Evolutionary conservation across 1,140 invertebrate genomes (phyloP).

Genomic region (Ips typographus): DNA sequence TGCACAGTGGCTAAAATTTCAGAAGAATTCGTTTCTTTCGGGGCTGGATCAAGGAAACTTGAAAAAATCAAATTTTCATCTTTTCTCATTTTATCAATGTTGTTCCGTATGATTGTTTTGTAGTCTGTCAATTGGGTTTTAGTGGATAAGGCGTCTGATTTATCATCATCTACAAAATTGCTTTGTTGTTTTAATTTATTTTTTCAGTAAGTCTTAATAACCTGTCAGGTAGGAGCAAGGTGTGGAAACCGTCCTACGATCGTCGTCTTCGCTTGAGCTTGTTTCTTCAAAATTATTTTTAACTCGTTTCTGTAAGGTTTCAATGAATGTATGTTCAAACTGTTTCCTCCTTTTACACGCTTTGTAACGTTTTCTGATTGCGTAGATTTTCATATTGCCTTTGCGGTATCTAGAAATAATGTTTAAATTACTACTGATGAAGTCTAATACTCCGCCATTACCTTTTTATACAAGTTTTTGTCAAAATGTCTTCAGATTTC

Average conservation of each 20-base stretch:
- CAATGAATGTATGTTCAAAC: constrained; percentile 7
- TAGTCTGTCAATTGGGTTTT: constrained; percentile 10
- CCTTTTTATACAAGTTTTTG: no score
- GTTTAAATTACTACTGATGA: no score
- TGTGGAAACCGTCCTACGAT: constrained; percentile 8
- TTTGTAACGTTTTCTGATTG: background rate
- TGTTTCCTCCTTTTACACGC: background rate
- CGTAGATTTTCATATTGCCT: background rate
- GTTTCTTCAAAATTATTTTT: background rate
- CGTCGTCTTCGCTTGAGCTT: background rate
- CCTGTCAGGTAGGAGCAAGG: constrained; percentile 21
- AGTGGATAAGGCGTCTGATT: background rate
- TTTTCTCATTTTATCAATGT: constrained; percentile 13
- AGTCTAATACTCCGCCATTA: no score
- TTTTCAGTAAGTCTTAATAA: constrained; percentile 2
- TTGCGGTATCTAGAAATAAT: background rate
- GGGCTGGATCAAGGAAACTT: constrained; percentile 7
- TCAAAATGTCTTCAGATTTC: no score
- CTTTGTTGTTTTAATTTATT: background rate
- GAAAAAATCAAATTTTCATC: constrained; percentile 11
- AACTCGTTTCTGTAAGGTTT: constrained; percentile 8
- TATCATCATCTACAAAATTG: constrained; percentile 12
- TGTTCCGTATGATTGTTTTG: constrained; percentile 2
- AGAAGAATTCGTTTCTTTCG: background rate
- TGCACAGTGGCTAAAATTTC: constrained; percentile 1